Evolutionary conservation across 1,140 invertebrate genomes (phyloP), one percentile per base, ranked within the genome.

Genomic region (Drosophila erecta): DNA sequence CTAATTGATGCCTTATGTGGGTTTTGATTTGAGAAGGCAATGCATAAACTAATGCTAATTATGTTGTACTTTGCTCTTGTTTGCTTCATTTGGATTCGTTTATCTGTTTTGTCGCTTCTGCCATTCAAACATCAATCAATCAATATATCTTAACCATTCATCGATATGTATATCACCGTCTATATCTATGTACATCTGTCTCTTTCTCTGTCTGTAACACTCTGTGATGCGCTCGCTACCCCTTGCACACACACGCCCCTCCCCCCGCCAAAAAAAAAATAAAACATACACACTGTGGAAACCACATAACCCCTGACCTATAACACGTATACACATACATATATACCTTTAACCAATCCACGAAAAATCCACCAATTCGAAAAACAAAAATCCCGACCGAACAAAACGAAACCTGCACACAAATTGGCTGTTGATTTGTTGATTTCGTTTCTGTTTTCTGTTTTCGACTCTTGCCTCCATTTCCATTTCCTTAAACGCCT

Each of bases 341-440:
- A 30, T 30, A 30, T 10, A 30, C 27, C 27, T 30, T 30, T 10
- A 30, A 30, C 10, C 6, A 38, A 38, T 3, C 12, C 37, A 38
- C 37, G 37, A 14, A 14, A 20, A 17, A 49, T n/a, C 8, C 35
- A 4, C 15, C 27, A n/a, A 10, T 5, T 4, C 24, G 47, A 41
- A 27, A 40, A 27, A 49, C 40, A 17, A 41, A 56, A 40, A 22
- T 46, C 51, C 44, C 20, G 33, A 30, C n/a, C 40, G 40, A 53
- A 66, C 40, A 22, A 70, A 50, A 40, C 64, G 50, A 46, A 67
- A 54, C 72, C 60, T 76, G 72, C 60, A 76, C 61, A 66, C 54
- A 76, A 58, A 86, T 86, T 86, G 83, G 83, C 83, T 83, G 70
- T 83, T 87, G 84, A 86, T 86, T 87, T 87, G 61, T 86, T 87